Conservation (phyloP, 2,113 vertebrate species). For the Labrus mixtus region DNA sequence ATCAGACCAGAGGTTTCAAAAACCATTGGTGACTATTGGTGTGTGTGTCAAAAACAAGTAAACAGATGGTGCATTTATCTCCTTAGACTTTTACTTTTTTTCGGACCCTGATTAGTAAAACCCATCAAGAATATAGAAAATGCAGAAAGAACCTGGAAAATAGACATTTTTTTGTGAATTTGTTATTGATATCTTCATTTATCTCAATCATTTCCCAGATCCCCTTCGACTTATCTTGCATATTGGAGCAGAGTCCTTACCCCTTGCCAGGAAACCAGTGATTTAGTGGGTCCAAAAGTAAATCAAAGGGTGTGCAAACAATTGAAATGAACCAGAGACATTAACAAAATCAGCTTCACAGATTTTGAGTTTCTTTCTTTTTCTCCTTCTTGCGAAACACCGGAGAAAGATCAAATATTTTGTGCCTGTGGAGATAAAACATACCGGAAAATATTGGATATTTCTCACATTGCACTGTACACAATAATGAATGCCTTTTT, state of each 20-base stretch:
- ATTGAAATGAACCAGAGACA: neutral
- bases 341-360: neutral
- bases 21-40: too few species aligned
- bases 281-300: conserved; percentile 39
- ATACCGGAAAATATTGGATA: too few species aligned
- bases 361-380: neutral
- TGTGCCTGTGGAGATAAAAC: neutral
- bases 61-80: neutral
- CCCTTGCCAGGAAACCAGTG: conserved; percentile 2
- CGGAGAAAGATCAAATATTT: neutral
- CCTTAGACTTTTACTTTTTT: neutral
- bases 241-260: neutral
- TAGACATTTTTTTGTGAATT: neutral
- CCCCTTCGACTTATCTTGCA: neutral
- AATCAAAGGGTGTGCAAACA: neutral
- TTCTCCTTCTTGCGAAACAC: neutral
- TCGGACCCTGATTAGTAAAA: neutral
- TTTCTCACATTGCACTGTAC: too few species aligned
- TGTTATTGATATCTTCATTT: too few species aligned
- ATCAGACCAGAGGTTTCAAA: too few species aligned
- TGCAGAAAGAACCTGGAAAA: neutral
- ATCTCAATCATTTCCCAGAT: neutral
- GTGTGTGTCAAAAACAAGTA: neutral
- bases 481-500: neutral
- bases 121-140: neutral